Base-by-base conservation (phyloP, 2,888 invertebrate species). In the Stenurella melanura region DNA sequence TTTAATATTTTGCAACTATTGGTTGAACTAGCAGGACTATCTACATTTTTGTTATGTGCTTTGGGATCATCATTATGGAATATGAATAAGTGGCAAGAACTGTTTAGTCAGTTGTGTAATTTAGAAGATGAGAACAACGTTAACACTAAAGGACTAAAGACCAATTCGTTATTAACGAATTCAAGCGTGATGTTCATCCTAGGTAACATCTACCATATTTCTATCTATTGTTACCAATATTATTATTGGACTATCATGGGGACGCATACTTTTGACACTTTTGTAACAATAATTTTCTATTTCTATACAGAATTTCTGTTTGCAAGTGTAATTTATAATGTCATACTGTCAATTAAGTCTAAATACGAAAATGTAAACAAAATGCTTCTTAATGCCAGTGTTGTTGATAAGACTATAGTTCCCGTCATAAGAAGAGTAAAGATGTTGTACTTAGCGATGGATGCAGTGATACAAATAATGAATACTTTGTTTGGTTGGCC, bases 51-150 rank as follows among this genome's bases (percentile, higher is more conserved):
- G 42, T 6, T 70, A n/a, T 34, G 60, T 9, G 19, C 6, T 7
- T 21, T 58, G n/a, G 70, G 38, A 19, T 21, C 70, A 1, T 30
- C 58, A 0, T 19, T 70, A 11, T 70, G 60, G 58, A 58, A 58
- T 18, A 58, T 38, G 19, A 10, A 34, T 19, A 18, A 0, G 0
- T 58, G 70, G 58, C 58, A 70, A 12, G 15, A 58, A 7, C 21
- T 70, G 17, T 10, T 57, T 11, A 21, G 12, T 4, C 21, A 30
- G 57, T 15, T 68, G 1, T 2, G 30, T 17, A 1, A 26, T 9
- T 68, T 56, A 30, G 56, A 68, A 30, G 2, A 50, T 21, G 9
- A 26, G 7, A 18, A 19, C 12, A 19, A 50, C 5, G 1, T 67
- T 7, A 11, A 50, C 15, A 19, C 50, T 15, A 21, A 18, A 10